Percentiles rank a stretch among this genome's conserved stretches.
Conservation (phyloP, 2,888 invertebrate species). For the Aspidapion aeneum region DNA sequence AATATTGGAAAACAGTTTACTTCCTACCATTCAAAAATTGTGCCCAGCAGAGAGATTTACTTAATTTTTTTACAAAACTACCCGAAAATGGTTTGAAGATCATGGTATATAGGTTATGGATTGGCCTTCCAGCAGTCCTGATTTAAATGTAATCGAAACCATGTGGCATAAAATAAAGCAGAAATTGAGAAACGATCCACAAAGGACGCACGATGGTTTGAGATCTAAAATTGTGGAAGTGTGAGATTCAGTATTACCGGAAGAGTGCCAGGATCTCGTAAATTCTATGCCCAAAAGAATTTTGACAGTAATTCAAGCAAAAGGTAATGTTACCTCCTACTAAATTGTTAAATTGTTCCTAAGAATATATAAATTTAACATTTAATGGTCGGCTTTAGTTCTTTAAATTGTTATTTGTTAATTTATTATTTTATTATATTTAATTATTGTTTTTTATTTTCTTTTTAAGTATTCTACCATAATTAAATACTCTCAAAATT, state of each 20-base stretch:
- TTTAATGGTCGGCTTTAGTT: slow-evolving; percentile 3
- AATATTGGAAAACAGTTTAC: slow-evolving; percentile 9
- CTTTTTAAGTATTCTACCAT: too few species aligned
- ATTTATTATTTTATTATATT: too few species aligned
- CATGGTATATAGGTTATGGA: slow-evolving; percentile 1
- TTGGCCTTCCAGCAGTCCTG: slow-evolving; percentile 4
- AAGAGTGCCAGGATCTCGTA: too few species aligned
- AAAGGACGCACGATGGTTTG: neutral
- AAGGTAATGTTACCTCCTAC: neutral
- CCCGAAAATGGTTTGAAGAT: slow-evolving; percentile 6
- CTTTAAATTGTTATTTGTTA: too few species aligned
- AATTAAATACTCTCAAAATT: too few species aligned
- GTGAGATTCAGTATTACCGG: too few species aligned
- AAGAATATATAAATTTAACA: slow-evolving; percentile 2
- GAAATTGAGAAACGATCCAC: slow-evolving; percentile 6
- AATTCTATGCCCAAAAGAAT: too few species aligned
- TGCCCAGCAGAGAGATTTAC: slow-evolving; percentile 4
- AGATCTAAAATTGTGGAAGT: too few species aligned
- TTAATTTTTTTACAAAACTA: neutral
- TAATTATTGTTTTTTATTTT: too few species aligned
- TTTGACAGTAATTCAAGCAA: neutral
- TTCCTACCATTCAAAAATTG: slow-evolving; percentile 10
- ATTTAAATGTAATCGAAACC: too few species aligned
- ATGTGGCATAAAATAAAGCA: slow-evolving; percentile 1
- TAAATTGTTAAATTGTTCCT: slow-evolving; percentile 4